phyloP scores from a whole-genome alignment of 2,113 vertebrate genomes.

The Coptodon bakossiorum region DNA sequence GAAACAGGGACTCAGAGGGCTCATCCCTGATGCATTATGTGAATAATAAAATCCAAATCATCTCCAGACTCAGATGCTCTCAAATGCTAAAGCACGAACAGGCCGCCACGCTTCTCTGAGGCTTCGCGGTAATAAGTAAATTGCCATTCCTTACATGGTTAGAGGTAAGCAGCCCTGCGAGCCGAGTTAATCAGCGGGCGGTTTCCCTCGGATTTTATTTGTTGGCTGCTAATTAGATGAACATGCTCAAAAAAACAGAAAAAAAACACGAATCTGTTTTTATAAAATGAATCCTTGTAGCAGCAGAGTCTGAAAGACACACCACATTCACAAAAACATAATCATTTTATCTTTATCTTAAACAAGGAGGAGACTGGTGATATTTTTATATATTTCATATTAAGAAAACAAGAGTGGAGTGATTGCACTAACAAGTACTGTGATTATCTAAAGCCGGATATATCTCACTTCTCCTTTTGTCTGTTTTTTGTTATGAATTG shows the following conservation, averaged over 20 bases:
- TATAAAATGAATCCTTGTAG: neutral
- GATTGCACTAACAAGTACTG: neutral
- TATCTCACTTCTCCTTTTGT: neutral
- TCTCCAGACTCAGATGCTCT: neutral
- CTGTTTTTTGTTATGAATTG: neutral
- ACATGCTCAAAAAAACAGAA: neutral
- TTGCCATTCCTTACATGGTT: slow-evolving; percentile 16
- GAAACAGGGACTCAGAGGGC: slow-evolving; percentile 41
- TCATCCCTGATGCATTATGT: slow-evolving; percentile 20
- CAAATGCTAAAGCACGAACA: slow-evolving; percentile 3
- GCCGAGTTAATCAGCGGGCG: neutral
- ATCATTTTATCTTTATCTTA: neutral
- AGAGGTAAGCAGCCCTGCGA: neutral
- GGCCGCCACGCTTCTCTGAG: neutral
- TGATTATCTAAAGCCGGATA: neutral
- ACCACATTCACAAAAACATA: neutral
- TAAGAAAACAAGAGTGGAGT: neutral
- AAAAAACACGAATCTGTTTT: neutral
- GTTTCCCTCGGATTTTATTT: slow-evolving; percentile 1
- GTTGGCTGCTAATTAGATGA: neutral
- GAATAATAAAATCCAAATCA: slow-evolving; percentile 50
- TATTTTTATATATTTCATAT: neutral
- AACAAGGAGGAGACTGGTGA: neutral
- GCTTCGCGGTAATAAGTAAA: slow-evolving; percentile 1
- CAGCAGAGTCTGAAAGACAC: neutral